Conservation (phyloP, 2,888 invertebrate genomes). For the Branchinecta sandiegonensis region DNA sequence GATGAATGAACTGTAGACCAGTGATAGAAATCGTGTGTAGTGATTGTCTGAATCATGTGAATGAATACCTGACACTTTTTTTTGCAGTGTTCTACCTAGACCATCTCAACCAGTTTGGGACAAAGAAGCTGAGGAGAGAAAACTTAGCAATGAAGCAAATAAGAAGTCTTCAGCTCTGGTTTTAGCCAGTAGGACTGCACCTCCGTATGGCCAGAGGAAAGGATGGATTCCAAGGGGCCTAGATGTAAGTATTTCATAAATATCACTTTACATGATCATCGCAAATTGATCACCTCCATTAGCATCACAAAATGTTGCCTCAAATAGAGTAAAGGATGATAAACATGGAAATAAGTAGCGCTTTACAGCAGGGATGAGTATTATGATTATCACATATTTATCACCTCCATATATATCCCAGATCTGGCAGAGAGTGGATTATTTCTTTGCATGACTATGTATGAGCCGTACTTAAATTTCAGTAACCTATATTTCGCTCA, state of each 20-base stretch:
- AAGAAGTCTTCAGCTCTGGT: constrained; percentile 49
- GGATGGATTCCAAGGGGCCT: constrained; percentile 80
- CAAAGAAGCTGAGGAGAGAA: constrained; percentile 60
- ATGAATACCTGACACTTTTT: not conserved
- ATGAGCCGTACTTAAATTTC: too few species aligned
- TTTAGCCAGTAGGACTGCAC: constrained; percentile 62
- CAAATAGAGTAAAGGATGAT: too few species aligned
- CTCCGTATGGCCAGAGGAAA: constrained; percentile 85
- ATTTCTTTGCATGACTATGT: too few species aligned
- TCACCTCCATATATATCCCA: not conserved
- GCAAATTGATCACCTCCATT: too few species aligned
- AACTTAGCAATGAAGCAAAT: constrained; percentile 41
- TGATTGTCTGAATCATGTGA: too few species aligned
- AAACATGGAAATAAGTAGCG: too few species aligned
- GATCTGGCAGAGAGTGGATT: not conserved
- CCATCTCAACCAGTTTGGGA: constrained; percentile 79
- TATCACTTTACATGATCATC: too few species aligned
- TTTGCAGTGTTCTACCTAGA: constrained; percentile 61
- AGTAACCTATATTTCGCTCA: too few species aligned
- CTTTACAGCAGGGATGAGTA: not conserved
- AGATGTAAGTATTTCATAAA: constrained; percentile 38
- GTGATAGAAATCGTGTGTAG: too few species aligned
- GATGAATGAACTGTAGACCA: too few species aligned
- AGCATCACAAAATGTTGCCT: too few species aligned
- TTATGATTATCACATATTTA: not conserved